Evolutionary conservation across 1,140 invertebrate genomes (phyloP), one percentile per base, ranked within the genome.

Genomic region (Drosophila eugracilis): DNA sequence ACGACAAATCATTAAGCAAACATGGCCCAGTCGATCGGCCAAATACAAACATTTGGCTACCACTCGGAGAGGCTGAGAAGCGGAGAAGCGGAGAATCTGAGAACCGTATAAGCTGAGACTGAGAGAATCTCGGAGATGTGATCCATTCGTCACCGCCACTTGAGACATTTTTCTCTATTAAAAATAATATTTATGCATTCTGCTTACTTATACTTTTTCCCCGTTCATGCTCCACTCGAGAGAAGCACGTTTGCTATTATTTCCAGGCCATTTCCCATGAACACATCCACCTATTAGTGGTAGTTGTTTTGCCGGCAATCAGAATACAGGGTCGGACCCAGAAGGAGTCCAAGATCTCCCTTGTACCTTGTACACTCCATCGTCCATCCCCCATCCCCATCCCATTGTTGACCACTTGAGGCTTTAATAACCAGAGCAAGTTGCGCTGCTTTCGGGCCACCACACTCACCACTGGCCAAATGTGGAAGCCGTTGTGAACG

Each of bases 241-340:
- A 67, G 80, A 77, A 75, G 77, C 81, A 86, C 81, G 81, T 86
- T 86, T 88, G 83, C 83, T 88, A 86, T 88, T 88, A 88, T 88
- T 85, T 86, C 74, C 83, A 88, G 71, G 69, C 77, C 81, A 86
- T 85, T 85, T 86, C 81, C 77, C 81, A 86, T 86, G 81, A 85
- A 80, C 83, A 81, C 75, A 85, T 71, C 69, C 52, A 71, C 79
- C 70, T 85, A 79, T 84, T 79, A 72, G 59, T 72, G 34, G 14
- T 59, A 32, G 28, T 60, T 65, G 59, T 49, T 78, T 78, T 63
- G 62, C 44, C 44, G 24, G 52, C 70, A 84, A 84, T 75, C 54
- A 70, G 50, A 58, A 72, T 53, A 19, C 39, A 57, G 28, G 39
- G 28, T 63, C 52, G 39, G 15, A 26, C 49, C 49, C 14, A 30